phyloP scores from a whole-genome alignment of 92 coral and sea anemone species.

The Anthopleura xanthogrammica region DNA sequence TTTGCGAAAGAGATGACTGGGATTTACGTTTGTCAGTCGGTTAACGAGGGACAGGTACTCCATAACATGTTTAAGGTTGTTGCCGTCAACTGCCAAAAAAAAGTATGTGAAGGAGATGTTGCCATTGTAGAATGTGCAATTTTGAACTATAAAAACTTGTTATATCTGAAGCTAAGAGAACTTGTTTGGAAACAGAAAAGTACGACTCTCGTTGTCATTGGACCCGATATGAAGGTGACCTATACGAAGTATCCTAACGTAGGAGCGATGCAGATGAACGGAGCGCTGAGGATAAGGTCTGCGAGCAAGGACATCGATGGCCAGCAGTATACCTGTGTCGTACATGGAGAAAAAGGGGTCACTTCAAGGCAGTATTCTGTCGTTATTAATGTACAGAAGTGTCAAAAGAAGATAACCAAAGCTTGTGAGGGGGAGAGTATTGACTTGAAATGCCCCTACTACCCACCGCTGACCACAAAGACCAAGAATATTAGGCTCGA shows the following conservation, averaged over 20 bases:
- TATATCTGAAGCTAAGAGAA: not conserved
- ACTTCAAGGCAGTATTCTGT: not conserved
- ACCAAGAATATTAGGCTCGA: not conserved
- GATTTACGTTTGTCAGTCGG: not conserved
- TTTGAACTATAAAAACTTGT: not conserved
- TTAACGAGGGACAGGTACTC: no score
- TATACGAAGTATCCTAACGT: not conserved
- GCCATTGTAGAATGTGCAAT: not conserved
- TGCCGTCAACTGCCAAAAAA: not conserved
- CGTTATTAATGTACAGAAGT: not conserved
- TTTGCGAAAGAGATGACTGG: not conserved
- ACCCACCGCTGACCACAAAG: not conserved
- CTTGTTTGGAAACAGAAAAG: not conserved
- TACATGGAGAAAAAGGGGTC: not conserved
- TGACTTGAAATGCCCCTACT: not conserved
- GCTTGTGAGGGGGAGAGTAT: not conserved
- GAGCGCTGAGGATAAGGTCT: not conserved
- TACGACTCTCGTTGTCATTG: not conserved
- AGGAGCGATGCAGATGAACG: not conserved
- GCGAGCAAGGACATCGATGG: not conserved
- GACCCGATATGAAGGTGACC: not conserved
- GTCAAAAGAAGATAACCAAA: not conserved
- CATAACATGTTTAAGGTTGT: not conserved
- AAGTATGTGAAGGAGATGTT: not conserved
- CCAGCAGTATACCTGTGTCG: not conserved